Evolutionary conservation across 2,113 vertebrate genomes (phyloP).

Genomic region (Sterna hirundo): DNA sequence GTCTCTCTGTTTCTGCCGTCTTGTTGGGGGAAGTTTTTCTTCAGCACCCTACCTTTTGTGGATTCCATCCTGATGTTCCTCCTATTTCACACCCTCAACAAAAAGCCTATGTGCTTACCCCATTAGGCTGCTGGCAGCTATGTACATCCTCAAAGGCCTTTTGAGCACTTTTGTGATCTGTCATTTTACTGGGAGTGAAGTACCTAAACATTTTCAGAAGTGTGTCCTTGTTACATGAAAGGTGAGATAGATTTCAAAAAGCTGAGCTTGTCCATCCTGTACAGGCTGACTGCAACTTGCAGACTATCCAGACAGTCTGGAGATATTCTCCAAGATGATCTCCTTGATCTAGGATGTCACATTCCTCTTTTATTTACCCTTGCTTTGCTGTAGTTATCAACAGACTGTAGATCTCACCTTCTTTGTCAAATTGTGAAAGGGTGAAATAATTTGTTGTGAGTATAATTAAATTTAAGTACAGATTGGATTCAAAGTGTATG

Average conservation of each 20-base stretch:
- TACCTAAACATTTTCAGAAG: background rate
- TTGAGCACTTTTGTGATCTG: background rate
- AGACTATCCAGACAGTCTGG: background rate
- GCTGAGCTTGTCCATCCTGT: background rate
- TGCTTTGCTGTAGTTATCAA: background rate
- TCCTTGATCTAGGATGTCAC: background rate
- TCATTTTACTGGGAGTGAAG: background rate
- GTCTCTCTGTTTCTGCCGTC: background rate
- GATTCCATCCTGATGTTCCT: background rate
- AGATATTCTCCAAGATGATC: background rate
- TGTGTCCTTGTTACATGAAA: background rate
- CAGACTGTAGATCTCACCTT: background rate
- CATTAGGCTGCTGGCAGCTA: background rate
- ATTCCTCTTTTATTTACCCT: background rate
- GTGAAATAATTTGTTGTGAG: background rate
- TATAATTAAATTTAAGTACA: background rate
- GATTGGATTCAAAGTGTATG: background rate
- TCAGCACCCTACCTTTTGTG: background rate
- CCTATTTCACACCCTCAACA: background rate
- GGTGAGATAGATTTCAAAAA: background rate
- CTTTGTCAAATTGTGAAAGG: background rate
- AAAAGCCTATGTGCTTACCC: background rate
- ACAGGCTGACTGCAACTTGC: background rate
- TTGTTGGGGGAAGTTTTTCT: background rate
- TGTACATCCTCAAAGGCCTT: background rate